Conservation (phyloP, 2,888 invertebrate species). For the Amblyjoppa proteus region DNA sequence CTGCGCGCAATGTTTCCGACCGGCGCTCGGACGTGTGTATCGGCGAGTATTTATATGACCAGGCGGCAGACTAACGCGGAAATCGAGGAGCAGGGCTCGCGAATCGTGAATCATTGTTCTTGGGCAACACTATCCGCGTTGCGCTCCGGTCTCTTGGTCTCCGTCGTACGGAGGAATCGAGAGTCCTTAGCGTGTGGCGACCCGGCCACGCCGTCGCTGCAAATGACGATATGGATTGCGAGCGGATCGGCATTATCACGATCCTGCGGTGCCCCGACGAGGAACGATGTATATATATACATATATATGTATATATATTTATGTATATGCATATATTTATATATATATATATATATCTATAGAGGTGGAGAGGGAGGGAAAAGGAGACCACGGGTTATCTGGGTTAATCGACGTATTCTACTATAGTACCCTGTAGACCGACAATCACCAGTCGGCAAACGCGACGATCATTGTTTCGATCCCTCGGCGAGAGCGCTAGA, state of each 20-base stretch:
- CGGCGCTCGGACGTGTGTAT: constrained; percentile 19
- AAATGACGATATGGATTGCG: constrained; percentile 77
- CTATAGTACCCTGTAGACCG: constrained; percentile 36
- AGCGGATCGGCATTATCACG: constrained; percentile 77
- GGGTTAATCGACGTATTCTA: constrained; percentile 77
- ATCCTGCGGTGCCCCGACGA: constrained; percentile 65
- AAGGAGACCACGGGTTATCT: constrained; percentile 74
- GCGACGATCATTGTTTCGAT: constrained; percentile 66
- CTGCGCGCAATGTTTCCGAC: too few species aligned
- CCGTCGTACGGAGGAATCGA: constrained; percentile 49
- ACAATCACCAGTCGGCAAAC: constrained; percentile 53
- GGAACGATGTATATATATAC: background rate
- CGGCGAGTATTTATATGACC: constrained; percentile 24
- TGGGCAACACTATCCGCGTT: constrained; percentile 67
- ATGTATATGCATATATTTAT: background rate
- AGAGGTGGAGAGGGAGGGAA: constrained; percentile 25
- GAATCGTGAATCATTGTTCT: constrained; percentile 79
- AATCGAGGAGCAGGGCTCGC: constrained; percentile 73
- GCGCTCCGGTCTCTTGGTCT: constrained; percentile 28
- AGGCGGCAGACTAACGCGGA: constrained; percentile 67
- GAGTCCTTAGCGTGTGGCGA: constrained; percentile 53
- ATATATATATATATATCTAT: background rate
- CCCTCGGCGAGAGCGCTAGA: constrained; percentile 18
- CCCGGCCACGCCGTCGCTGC: constrained; percentile 64
- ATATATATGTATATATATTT: background rate